Evolutionary conservation across 2,797 vertebrate species (phyloP).

Genomic region (Urophycis tenuis): DNA sequence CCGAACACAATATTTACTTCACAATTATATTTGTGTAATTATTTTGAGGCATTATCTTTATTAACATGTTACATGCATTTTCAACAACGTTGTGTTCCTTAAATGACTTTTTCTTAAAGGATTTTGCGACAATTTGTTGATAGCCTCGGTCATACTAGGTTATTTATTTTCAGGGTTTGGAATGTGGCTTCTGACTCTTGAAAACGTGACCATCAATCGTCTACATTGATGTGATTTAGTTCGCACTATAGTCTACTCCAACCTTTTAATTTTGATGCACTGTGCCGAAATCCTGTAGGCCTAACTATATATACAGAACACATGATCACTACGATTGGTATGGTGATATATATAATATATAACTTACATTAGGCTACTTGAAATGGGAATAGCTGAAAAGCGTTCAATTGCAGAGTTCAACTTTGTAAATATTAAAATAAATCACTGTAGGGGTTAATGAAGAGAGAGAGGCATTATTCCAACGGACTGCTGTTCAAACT

Average conservation of each 20-base stretch:
- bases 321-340: not conserved
- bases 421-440: not conserved
- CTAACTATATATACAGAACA: not conserved
- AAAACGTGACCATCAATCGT: not conserved
- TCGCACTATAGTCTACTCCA: not conserved
- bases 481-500: not conserved
- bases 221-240: not conserved
- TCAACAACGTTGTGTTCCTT: not conserved
- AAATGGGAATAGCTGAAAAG: not conserved
- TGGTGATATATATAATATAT: not conserved
- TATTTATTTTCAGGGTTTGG: not conserved
- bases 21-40: not conserved
- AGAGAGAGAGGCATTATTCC: not conserved
- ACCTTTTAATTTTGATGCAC: not conserved
- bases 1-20: not conserved
- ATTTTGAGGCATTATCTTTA: not conserved
- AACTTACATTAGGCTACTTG: not conserved
- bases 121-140: not conserved
- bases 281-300: not conserved
- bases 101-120: not conserved
- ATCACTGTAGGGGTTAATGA: not conserved
- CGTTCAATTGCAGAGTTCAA: not conserved
- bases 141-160: not conserved
- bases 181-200: not conserved
- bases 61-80: not conserved